Conservation (phyloP, 2,888 invertebrate species). For the Alloscopus bannaensis region DNA sequence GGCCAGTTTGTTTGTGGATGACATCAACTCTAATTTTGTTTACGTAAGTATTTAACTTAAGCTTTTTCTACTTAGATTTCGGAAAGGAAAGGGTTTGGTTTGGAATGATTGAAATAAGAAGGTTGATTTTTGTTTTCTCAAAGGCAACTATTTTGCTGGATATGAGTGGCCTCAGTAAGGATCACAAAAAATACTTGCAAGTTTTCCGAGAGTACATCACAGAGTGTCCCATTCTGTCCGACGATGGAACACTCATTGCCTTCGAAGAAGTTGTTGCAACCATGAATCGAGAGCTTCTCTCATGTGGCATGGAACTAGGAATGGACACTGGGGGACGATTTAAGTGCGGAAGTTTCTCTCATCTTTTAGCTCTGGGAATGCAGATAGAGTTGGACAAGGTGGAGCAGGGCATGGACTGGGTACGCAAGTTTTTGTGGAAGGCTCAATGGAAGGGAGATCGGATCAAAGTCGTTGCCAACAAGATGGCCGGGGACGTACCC, state of each 20-base stretch:
- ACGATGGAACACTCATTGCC: constrained; percentile 77
- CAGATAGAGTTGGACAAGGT: constrained; percentile 88
- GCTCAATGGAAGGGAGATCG: constrained; percentile 85
- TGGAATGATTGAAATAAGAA: too few species aligned
- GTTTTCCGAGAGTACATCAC: constrained; percentile 85
- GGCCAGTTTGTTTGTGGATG: constrained; percentile 79
- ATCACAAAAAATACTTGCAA: constrained; percentile 84
- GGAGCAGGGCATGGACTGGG: constrained; percentile 84
- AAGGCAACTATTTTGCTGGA: constrained; percentile 86
- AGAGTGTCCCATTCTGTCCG: constrained; percentile 82
- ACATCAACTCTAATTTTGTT: constrained; percentile 88
- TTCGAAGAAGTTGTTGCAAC: constrained; percentile 87
- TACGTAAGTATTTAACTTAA: constrained; percentile 88
- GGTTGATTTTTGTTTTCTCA: too few species aligned
- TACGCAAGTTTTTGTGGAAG: constrained; percentile 84
- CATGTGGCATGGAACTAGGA: constrained; percentile 81
- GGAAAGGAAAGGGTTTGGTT: too few species aligned
- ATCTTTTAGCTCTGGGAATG: constrained; percentile 81
- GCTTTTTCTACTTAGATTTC: too few species aligned
- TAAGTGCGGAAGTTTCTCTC: constrained; percentile 84
- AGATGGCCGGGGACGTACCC: constrained; percentile 88
- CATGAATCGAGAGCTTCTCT: constrained; percentile 85
- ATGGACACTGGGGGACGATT: constrained; percentile 80
- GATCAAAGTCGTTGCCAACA: constrained; percentile 85
- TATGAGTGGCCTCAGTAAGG: constrained; percentile 79